Conservation (phyloP, 2,888 invertebrate genomes). For the Andrena marginata region DNA sequence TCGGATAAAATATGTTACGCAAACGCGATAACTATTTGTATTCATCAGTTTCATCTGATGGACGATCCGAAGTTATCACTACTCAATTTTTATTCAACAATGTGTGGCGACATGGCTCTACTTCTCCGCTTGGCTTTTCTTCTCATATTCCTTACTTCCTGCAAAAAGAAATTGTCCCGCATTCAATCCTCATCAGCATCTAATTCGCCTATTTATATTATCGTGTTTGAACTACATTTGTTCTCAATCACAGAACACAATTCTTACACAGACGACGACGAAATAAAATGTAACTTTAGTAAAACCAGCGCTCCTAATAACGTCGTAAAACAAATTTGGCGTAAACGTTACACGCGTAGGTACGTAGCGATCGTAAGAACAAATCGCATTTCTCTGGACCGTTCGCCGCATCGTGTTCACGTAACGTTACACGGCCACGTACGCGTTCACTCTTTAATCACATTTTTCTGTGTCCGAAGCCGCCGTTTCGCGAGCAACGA, state of each 20-base stretch:
- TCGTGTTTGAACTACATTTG: not conserved
- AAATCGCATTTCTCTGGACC: constrained; percentile 5
- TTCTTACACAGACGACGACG: not conserved
- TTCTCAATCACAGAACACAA: not conserved
- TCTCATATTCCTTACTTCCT: too few species aligned
- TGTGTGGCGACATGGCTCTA: too few species aligned
- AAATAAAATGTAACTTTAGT: not conserved
- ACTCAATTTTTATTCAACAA: too few species aligned
- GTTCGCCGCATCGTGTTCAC: not conserved
- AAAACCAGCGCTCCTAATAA: not conserved
- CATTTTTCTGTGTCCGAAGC: constrained; percentile 55
- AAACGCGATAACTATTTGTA: too few species aligned
- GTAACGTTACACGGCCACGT: not conserved
- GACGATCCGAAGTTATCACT: too few species aligned
- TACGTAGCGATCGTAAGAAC: not conserved
- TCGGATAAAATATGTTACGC: too few species aligned
- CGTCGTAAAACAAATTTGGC: not conserved
- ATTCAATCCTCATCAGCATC: too few species aligned
- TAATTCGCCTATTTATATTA: not conserved
- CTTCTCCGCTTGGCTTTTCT: too few species aligned
- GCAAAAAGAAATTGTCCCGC: too few species aligned
- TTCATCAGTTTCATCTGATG: too few species aligned
- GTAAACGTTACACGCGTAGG: too few species aligned
- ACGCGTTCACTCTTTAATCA: constrained; percentile 55
- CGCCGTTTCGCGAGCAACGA: constrained; percentile 58